Evolutionary conservation across 2,888 invertebrate genomes (phyloP).

Genomic region (Leptinotarsa rubiginosa): DNA sequence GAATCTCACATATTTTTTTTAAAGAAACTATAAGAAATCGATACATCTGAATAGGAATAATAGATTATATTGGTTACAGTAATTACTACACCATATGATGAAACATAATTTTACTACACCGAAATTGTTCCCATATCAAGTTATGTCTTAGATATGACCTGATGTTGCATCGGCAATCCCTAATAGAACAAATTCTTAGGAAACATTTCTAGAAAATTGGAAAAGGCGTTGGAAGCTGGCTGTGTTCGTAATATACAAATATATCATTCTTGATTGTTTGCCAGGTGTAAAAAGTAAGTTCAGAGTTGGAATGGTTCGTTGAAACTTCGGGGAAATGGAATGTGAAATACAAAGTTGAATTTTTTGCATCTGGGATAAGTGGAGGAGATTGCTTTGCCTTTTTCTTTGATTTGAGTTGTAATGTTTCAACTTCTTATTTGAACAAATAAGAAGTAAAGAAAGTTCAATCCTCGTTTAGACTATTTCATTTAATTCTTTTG

Average conservation of each 20-base stretch:
- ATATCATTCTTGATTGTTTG: slow-evolving; percentile 17
- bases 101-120: too few species aligned
- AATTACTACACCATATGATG: too few species aligned
- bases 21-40: too few species aligned
- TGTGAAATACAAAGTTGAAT: slow-evolving; percentile 3
- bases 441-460: neutral
- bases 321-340: slow-evolving; percentile 11
- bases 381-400: neutral
- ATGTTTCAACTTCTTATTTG: neutral
- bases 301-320: slow-evolving; percentile 5
- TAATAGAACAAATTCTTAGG: neutral
- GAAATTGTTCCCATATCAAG: too few species aligned
- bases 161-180: neutral
- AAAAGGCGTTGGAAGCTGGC: neutral
- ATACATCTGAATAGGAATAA: too few species aligned
- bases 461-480: too few species aligned
- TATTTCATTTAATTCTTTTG: too few species aligned
- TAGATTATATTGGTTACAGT: too few species aligned
- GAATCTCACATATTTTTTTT: too few species aligned
- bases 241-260: neutral
- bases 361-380: neutral
- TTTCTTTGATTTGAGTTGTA: neutral
- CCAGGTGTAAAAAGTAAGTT: slow-evolving; percentile 13
- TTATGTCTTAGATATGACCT: neutral
- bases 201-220: neutral